These are phyloP conservation scores for Anoplopoma fimbria DNA, from an alignment of 2,113 vertebrate genomes.

Conservation along the genomic window DNA sequence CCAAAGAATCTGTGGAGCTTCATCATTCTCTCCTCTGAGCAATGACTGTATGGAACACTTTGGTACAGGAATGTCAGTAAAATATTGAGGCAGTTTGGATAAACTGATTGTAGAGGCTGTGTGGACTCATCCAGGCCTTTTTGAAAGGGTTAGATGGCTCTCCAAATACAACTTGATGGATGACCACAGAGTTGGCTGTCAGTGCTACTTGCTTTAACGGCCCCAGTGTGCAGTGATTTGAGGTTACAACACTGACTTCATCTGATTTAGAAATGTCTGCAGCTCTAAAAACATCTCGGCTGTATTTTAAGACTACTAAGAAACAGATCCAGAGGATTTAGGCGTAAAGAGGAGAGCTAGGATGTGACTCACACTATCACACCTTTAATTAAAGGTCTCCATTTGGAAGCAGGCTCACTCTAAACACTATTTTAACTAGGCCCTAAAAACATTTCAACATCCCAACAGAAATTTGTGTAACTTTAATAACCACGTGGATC, in stretches of 20 bases:
- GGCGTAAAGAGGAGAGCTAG: neutral
- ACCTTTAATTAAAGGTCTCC: neutral
- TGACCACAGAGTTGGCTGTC: conserved; percentile 38
- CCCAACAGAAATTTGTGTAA: neutral
- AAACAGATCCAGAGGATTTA: neutral
- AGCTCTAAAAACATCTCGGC: conserved; percentile 1
- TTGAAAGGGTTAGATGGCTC: conserved; percentile 37
- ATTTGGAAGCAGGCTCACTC: neutral
- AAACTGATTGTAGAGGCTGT: conserved; percentile 51
- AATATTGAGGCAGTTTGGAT: conserved; percentile 53
- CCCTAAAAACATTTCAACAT: neutral
- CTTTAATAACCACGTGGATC: neutral
- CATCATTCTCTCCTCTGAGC: conserved; percentile 26
- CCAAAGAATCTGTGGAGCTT: neutral
- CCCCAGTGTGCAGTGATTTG: conserved; percentile 24
- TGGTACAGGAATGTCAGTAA: conserved; percentile 39
- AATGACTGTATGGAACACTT: conserved; percentile 33
- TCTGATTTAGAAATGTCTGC: conserved; percentile 6
- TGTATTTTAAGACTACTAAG: neutral
- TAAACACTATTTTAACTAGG: neutral
- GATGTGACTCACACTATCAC: conserved; percentile 11
- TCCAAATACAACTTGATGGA: conserved; percentile 58
- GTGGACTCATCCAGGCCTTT: conserved; percentile 33
- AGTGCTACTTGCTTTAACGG: conserved; percentile 38
- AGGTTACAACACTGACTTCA: conserved; percentile 34